Base-by-base conservation (phyloP, 2,888 invertebrate species). In the Acleris emargana region DNA sequence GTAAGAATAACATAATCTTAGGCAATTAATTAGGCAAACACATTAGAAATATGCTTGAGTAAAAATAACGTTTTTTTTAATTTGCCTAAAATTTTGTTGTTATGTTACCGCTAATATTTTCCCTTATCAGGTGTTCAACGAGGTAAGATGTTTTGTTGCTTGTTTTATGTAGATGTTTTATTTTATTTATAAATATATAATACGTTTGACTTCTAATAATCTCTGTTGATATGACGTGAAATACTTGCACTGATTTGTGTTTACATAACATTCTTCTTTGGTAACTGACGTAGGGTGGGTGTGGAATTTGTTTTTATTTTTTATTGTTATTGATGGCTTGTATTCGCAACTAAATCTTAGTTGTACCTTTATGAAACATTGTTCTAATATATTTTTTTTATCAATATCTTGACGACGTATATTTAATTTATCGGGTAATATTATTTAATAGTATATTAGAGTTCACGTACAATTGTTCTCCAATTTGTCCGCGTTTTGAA, bases 61-160 rank as follows among this genome's bases (percentile, higher is more conserved):
- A 47, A 45, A 57, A 47, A 28, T 49, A n/a, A n/a, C n/a, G 32
- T 49, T 58, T 16, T 16, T 32, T 58, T 4, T 16, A 25, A 53
- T 38, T 45, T 57, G 66, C 66, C 66, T 57, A 57, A 66, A 57
- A 61, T 66, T 57, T 53, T 57, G 64, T 60, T 66, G 17, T 47
- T 52, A 52, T 55, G 57, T 59, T 57, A 61, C 20, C 9, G 78
- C 76, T 76, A 79, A 75, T 75, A 73, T 75, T 84, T 86, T 86
- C 80, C 81, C 75, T 83, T 86, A 84, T 89, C 90, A 90, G 91
- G 91, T 89, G 83, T 76, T 69, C 81, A 72, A 64, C 69, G 87
- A 91, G 91, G 91, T 91, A 91, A 91, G 91, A 80, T 77, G 76
- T 83, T 83, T 80, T 81, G 73, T 49, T 79, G 83, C 82, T 88